Conservation (phyloP, 2,888 invertebrate species). For the Mesoligia furuncula region DNA sequence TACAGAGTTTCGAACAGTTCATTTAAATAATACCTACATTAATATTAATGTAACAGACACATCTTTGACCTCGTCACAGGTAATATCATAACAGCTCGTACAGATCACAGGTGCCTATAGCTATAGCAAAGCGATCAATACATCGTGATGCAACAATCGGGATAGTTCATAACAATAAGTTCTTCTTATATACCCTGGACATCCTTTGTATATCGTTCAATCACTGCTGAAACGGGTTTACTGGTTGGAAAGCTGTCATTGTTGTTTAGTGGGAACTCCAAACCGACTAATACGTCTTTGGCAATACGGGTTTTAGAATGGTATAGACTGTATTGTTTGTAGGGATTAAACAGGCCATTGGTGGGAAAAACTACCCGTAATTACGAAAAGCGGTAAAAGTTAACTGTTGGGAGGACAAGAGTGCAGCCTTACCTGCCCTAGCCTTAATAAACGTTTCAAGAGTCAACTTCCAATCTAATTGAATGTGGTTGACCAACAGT, state of each 20-base stretch:
- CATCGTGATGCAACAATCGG: constrained; percentile 50
- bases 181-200: constrained; percentile 18
- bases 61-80: constrained; percentile 15
- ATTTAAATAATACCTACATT: constrained; percentile 1
- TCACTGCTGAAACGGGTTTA: constrained; percentile 29
- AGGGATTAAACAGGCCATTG: background rate
- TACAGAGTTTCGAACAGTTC: background rate
- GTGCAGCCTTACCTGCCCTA: background rate
- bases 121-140: constrained; percentile 43
- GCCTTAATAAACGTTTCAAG: background rate
- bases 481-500: background rate
- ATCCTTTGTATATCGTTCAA: constrained; percentile 39
- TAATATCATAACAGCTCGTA: constrained; percentile 29
- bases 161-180: constrained; percentile 46
- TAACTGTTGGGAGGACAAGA: background rate
- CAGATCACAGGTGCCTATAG: background rate
- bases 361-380: background rate
- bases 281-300: constrained; percentile 6
- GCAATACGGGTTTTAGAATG: background rate
- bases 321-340: background rate
- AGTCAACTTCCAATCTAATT: background rate
- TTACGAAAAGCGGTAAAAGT: background rate
- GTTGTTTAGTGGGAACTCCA: background rate
- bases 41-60: background rate
- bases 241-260: constrained; percentile 15